These are phyloP conservation scores for Parnassius glacialis DNA, from an alignment of 2,888 invertebrate genomes.

Conservation along the genomic window DNA sequence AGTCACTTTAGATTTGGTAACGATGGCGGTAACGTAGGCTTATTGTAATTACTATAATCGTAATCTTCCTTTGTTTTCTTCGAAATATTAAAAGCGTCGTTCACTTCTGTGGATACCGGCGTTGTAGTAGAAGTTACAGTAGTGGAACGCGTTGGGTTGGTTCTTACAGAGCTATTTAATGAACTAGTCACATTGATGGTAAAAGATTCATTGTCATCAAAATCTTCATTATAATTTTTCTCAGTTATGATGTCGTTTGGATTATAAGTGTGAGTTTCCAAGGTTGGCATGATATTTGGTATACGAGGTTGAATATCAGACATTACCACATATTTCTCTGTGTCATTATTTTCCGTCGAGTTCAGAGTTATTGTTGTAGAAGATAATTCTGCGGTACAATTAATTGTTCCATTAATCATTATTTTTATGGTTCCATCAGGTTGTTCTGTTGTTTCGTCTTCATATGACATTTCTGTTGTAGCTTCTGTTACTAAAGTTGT, in stretches of 20 bases:
- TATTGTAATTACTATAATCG: slow-evolving; percentile 84
- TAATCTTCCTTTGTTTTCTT: slow-evolving; percentile 82
- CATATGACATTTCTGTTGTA: slow-evolving; percentile 26
- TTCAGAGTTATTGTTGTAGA: slow-evolving; percentile 62
- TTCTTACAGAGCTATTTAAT: slow-evolving; percentile 72
- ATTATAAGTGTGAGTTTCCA: slow-evolving; percentile 58
- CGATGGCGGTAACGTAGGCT: slow-evolving; percentile 89
- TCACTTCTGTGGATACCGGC: slow-evolving; percentile 59
- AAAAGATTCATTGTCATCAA: slow-evolving; percentile 75
- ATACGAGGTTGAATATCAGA: slow-evolving; percentile 50
- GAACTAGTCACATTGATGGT: slow-evolving; percentile 81
- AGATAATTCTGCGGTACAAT: slow-evolving; percentile 71
- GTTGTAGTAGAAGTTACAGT: slow-evolving; percentile 36
- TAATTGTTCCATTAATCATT: slow-evolving; percentile 70
- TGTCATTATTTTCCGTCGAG: slow-evolving; percentile 44
- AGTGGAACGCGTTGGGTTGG: slow-evolving; percentile 60
- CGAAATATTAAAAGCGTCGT: slow-evolving; percentile 60
- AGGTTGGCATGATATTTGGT: slow-evolving; percentile 49
- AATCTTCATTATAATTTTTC: slow-evolving; percentile 51
- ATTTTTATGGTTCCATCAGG: slow-evolving; percentile 63
- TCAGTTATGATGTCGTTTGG: slow-evolving; percentile 70
- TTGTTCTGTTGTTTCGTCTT: slow-evolving; percentile 46
- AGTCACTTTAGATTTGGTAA: slow-evolving; percentile 87
- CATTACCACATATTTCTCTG: slow-evolving; percentile 41
- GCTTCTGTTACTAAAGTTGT: neutral